These are phyloP conservation scores for Cantharis flavilabris DNA, from an alignment of 2,888 invertebrate genomes.

Conservation along the genomic window DNA sequence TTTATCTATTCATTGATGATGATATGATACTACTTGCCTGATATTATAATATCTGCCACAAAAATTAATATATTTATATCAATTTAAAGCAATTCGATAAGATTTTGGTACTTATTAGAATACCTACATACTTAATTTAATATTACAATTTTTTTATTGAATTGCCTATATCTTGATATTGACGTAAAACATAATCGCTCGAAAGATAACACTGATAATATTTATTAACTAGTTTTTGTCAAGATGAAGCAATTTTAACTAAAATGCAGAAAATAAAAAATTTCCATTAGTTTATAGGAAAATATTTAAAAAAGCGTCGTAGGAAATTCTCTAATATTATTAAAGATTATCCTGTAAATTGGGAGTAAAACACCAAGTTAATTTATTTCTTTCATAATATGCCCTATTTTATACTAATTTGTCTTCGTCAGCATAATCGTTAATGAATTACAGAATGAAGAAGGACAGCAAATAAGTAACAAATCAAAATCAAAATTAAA, in stretches of 20 bases:
- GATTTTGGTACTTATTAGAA: neutral
- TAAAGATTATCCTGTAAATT: no score
- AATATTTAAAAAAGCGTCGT: no score
- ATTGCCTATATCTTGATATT: neutral
- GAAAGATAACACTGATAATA: neutral
- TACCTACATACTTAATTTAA: neutral
- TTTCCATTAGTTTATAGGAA: no score
- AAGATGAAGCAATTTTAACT: neutral
- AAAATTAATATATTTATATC: neutral
- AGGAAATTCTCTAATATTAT: no score
- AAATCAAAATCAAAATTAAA: no score
- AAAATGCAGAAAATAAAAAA: neutral
- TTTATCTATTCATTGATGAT: neutral
- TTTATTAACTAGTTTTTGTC: neutral
- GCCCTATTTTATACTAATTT: no score
- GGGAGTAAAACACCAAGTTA: no score
- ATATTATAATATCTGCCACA: neutral
- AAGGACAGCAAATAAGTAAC: no score
- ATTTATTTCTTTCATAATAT: no score
- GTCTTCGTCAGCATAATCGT: no score
- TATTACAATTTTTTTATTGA: neutral
- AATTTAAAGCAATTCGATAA: neutral
- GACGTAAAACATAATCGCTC: neutral
- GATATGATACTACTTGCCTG: neutral
- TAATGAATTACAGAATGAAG: no score